Evolutionary conservation across 2,888 invertebrate genomes (phyloP).

Genomic region (Drosophila macrospina): DNA sequence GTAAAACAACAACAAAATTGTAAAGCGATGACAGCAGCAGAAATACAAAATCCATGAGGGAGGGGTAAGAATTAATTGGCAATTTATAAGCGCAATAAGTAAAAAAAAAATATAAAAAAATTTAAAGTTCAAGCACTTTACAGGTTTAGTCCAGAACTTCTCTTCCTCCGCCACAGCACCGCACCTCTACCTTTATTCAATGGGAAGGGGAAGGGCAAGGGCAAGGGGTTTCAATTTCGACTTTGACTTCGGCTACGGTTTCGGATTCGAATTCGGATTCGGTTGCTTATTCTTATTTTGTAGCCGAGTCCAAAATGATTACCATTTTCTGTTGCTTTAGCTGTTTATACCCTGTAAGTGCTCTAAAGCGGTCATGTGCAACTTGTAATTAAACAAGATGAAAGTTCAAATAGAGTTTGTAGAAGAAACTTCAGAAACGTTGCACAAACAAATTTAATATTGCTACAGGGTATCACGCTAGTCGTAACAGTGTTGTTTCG

Average conservation of each 20-base stretch:
- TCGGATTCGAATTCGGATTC: constrained; percentile 20
- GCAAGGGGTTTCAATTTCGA: not conserved
- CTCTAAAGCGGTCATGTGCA: too few species aligned
- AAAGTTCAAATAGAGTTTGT: not conserved
- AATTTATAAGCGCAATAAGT: constrained; percentile 52
- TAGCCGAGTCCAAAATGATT: constrained; percentile 39
- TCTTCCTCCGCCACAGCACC: not conserved
- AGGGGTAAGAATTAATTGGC: constrained; percentile 35
- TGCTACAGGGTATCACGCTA: constrained; percentile 5
- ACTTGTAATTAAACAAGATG: not conserved
- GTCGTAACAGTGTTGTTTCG: not conserved
- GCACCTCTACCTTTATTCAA: too few species aligned
- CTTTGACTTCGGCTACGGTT: constrained; percentile 9
- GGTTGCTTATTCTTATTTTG: constrained; percentile 21
- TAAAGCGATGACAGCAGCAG: constrained; percentile 28
- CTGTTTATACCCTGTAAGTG: constrained; percentile 22
- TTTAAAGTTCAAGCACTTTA: constrained; percentile 69
- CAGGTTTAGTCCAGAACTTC: constrained; percentile 53
- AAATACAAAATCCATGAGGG: constrained; percentile 4
- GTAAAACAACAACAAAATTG: constrained; percentile 17
- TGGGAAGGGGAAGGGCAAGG: too few species aligned
- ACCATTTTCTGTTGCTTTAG: constrained; percentile 26
- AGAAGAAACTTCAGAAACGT: not conserved
- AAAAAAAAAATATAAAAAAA: too few species aligned
- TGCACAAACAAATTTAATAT: not conserved